Base-by-base conservation (phyloP, 2,888 invertebrate genomes). In the Plebejus anna region DNA sequence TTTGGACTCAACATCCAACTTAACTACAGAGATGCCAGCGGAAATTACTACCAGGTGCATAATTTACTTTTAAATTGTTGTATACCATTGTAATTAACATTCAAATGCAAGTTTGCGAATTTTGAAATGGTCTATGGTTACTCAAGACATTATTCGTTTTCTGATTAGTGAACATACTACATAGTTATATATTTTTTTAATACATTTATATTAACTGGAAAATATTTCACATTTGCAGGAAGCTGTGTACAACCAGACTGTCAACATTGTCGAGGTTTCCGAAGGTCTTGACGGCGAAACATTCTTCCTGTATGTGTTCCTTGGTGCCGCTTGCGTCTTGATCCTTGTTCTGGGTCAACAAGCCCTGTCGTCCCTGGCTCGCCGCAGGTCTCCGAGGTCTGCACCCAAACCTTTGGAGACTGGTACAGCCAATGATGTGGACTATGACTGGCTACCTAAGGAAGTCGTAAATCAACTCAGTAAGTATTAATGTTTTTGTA, bases 211-310 rank as follows among this genome's bases (percentile, higher is more conserved):
- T 11, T 47, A 47, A 47, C 2, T 9, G 9, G 2, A 36, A 38
- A 11, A 61, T 13, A 32, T 11, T 72, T 76, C 76, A 55, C 55
- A 57, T 75, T 66, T 79, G 89, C 95, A 96, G 89, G 98, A 98
- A 89, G 98, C 99, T 70, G 98, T 99, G 3, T 99, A 98, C 95
- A 99, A 99, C 89, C 98, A 99, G 92, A 99, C 99, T 0, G 95
- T 99, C 51, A 97, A 97, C 90, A 97, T 99, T 77, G 96, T 98
- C 4, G 99, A 99, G 91, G 95, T 99, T 66, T 99, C 99, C 81
- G 98, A 99, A 90, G 99, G 99, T 76, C 94, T 99, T 78, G 99
- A 99, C 88, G 98, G 99, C 36, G 99, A 99, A 95, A 99, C 99
- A 36, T 98, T 99, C 95, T 99, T 99, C 96, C 94, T 99, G 82